Conservation (phyloP, 23 tunicate species). For the Trididemnum miniatum region DNA sequence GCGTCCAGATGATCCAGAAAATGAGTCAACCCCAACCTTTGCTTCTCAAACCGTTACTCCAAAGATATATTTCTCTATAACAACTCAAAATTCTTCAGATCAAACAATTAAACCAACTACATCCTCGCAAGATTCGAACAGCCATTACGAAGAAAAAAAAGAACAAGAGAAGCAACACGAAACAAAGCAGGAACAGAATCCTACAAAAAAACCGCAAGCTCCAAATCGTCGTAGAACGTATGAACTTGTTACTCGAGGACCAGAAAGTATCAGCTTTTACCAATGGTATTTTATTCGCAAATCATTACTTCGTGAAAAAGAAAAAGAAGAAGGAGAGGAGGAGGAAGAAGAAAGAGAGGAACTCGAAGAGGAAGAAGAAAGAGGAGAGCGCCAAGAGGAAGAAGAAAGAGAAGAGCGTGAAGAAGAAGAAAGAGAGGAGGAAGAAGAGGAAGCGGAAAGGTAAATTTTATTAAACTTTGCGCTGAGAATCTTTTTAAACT, state of each 20-base stretch:
- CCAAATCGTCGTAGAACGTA: too few species aligned
- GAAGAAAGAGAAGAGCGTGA: background rate
- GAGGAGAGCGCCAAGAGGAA: conserved; percentile 4
- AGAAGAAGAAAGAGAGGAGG: background rate
- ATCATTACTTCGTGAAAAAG: background rate
- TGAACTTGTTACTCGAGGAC: background rate
- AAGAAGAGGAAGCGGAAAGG: background rate
- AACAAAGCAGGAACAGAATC: background rate
- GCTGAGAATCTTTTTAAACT: too few species aligned
- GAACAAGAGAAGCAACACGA: background rate
- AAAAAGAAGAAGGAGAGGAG: background rate
- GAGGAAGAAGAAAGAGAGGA: background rate
- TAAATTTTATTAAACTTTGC: too few species aligned
- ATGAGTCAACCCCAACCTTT: background rate
- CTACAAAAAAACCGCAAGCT: too few species aligned
- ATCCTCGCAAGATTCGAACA: background rate
- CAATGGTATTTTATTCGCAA: background rate
- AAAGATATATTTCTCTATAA: background rate
- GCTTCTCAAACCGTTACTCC: background rate
- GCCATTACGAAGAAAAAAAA: background rate
- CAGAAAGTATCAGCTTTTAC: background rate
- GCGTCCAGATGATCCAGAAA: background rate
- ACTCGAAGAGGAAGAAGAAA: background rate
- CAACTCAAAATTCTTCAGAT: background rate
- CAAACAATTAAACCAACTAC: background rate